Conservation (phyloP, 2,113 vertebrate species). For the Alectura lathami region DNA sequence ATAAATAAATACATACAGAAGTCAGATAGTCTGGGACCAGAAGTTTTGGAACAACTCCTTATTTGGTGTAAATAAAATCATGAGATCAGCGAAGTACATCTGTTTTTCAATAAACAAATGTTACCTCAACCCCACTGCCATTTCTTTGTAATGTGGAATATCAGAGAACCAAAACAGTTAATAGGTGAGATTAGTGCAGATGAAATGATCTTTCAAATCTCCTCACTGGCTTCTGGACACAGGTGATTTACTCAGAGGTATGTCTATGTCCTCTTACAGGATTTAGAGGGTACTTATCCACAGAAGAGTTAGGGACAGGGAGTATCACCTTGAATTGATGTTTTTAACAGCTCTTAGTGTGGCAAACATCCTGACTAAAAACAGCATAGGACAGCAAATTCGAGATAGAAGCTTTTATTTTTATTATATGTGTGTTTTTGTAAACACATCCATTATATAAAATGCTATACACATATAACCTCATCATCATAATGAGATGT, state of each 20-base stretch:
- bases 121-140: neutral
- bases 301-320: neutral
- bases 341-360: neutral
- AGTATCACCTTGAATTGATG: neutral
- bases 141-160: neutral
- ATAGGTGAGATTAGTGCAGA: neutral
- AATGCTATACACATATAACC: neutral
- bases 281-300: neutral
- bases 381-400: neutral
- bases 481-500: neutral
- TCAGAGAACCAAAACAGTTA: neutral
- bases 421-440: neutral
- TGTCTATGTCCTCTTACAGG: neutral
- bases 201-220: neutral
- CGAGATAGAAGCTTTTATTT: neutral
- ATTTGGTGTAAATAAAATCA: neutral
- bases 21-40: fast-evolving
- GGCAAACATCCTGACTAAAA: neutral
- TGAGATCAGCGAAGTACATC: neutral
- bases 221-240: neutral
- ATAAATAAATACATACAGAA: neutral
- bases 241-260: neutral
- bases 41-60: neutral
- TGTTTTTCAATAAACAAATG: neutral
- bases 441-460: neutral